Percentiles rank a stretch among this genome's conserved stretches.
phyloP scores from a whole-genome alignment of 2,888 invertebrate genomes.

The Eugnorisma glareosa region DNA sequence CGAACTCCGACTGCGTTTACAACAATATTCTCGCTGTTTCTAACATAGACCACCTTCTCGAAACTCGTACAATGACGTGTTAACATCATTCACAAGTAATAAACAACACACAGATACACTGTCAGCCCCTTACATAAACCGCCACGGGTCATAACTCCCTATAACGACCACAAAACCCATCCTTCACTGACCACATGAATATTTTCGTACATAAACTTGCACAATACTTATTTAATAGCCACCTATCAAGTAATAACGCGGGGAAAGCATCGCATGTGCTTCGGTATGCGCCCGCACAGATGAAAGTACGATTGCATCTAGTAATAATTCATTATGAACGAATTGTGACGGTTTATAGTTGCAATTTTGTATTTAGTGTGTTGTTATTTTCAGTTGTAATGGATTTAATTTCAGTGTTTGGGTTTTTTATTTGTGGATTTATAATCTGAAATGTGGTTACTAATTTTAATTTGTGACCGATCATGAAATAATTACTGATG shows the following conservation, averaged over 20 bases:
- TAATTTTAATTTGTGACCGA: background rate
- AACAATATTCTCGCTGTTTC: background rate
- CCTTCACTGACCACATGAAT: constrained; percentile 59
- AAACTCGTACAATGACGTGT: background rate
- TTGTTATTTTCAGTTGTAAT: constrained; percentile 34
- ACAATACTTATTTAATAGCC: constrained; percentile 63
- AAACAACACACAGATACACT: background rate
- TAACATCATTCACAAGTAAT: constrained; percentile 24
- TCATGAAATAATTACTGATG: background rate
- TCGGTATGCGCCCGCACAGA: constrained; percentile 63
- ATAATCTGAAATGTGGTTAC: background rate
- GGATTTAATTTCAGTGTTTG: constrained; percentile 28
- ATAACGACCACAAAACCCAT: constrained; percentile 34
- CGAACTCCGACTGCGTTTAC: background rate
- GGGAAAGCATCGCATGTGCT: constrained; percentile 73
- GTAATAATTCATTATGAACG: constrained; percentile 61
- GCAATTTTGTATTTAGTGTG: constrained; percentile 12
- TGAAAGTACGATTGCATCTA: constrained; percentile 65
- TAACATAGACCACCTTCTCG: background rate
- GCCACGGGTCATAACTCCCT: constrained; percentile 59
- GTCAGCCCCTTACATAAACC: constrained; percentile 39
- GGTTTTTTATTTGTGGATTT: background rate
- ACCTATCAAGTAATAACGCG: constrained; percentile 59
- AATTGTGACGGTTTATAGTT: constrained; percentile 54
- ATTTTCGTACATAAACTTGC: constrained; percentile 53